Evolutionary conservation across 1,140 invertebrate genomes (phyloP).

Genomic region (Drosophila erecta): DNA sequence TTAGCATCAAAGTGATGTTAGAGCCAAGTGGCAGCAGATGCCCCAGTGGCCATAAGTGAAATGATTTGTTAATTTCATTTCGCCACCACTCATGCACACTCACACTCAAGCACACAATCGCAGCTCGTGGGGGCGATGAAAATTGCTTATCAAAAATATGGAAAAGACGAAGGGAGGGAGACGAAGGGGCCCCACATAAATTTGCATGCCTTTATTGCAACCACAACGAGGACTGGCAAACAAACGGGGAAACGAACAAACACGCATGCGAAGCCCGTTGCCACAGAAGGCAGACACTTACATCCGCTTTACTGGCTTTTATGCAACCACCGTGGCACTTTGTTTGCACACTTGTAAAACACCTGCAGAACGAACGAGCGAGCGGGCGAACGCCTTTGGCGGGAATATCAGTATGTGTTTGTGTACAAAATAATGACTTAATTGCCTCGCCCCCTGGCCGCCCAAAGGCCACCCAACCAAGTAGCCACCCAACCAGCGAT

Average conservation of each 20-base stretch:
- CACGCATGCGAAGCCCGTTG: slow-evolving; percentile 14
- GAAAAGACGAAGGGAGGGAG: slow-evolving; percentile 11
- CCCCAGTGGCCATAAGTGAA: slow-evolving; percentile 46
- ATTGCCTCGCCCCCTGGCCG: slow-evolving; percentile 57
- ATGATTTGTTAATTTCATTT: slow-evolving; percentile 82
- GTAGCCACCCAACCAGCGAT: slow-evolving; percentile 3
- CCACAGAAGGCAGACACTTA: slow-evolving; percentile 17
- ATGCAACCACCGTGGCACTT: slow-evolving; percentile 70
- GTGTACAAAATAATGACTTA: slow-evolving; percentile 78
- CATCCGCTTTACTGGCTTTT: slow-evolving; percentile 43
- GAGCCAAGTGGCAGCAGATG: slow-evolving; percentile 54
- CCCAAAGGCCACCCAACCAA: background rate
- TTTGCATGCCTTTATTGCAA: slow-evolving; percentile 82
- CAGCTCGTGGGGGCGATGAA: slow-evolving; percentile 40
- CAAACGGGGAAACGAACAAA: slow-evolving; percentile 44
- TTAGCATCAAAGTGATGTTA: slow-evolving; percentile 75
- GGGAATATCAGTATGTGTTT: slow-evolving; percentile 23
- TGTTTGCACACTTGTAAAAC: slow-evolving; percentile 80
- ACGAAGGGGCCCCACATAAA: slow-evolving; percentile 42
- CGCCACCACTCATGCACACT: slow-evolving; percentile 13
- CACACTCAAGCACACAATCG: slow-evolving; percentile 27
- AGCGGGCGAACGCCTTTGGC: slow-evolving; percentile 53
- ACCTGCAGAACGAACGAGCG: slow-evolving; percentile 63
- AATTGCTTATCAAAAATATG: slow-evolving; percentile 81
- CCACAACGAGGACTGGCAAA: slow-evolving; percentile 57